phyloP scores from a whole-genome alignment of 2,888 invertebrate genomes.

The Nymphalis polychloros region DNA sequence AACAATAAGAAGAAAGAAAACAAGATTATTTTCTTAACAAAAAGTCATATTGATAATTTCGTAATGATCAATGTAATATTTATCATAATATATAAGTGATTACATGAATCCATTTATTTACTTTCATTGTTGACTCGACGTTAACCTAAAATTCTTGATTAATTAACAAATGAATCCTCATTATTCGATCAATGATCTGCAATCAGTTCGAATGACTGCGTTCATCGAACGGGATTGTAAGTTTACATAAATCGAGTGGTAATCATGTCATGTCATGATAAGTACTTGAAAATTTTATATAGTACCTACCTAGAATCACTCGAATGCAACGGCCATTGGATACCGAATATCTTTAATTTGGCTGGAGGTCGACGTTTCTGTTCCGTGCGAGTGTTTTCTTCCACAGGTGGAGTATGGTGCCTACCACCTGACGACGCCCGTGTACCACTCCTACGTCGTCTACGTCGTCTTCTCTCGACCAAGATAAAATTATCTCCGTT shows the following conservation, averaged over 20 bases:
- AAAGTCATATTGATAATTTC: too few relatives aligned
- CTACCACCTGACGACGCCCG: conserved; percentile 73
- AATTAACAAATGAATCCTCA: conserved; percentile 18
- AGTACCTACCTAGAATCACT: conserved; percentile 72
- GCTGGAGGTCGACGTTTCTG: conserved; percentile 77
- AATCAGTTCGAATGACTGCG: conserved; percentile 31
- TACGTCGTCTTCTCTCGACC: conserved; percentile 72
- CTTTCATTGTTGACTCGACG: not conserved
- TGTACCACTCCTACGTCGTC: conserved; percentile 74
- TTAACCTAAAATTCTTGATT: conserved; percentile 11
- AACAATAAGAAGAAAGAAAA: too few relatives aligned
- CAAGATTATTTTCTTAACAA: too few relatives aligned
- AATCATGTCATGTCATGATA: conserved; percentile 44
- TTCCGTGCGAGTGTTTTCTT: conserved; percentile 68
- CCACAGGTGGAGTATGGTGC: conserved; percentile 75
- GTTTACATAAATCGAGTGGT: conserved; percentile 48
- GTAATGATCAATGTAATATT: too few relatives aligned
- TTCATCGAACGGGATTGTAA: conserved; percentile 41
- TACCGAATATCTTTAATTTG: conserved; percentile 75
- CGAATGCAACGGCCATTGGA: conserved; percentile 80
- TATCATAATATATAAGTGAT: not conserved
- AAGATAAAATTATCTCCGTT: conserved; percentile 79
- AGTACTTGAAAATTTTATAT: conserved; percentile 2
- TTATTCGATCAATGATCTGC: conserved; percentile 26
- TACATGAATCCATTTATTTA: not conserved